Conservation (phyloP, 2,797 vertebrate species). For the Arrhamphus sclerolepis region DNA sequence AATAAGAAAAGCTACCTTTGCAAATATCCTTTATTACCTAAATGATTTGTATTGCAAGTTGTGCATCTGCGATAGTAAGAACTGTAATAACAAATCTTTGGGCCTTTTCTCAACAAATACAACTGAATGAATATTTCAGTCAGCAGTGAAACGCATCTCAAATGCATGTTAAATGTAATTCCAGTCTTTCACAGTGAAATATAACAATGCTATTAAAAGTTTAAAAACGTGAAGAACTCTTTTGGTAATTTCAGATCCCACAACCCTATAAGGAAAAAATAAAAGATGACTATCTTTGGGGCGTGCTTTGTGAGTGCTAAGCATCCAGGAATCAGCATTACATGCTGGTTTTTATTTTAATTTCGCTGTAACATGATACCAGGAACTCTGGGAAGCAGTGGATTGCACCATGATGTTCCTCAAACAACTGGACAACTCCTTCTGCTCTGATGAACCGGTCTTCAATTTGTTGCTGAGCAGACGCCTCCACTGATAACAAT, state of each 20-base stretch:
- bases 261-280: too few relatives aligned
- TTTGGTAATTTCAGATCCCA: too few relatives aligned
- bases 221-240: too few relatives aligned
- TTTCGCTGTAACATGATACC: conserved; percentile 8
- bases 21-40: not conserved
- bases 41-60: not conserved
- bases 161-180: not conserved
- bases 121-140: not conserved
- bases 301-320: not conserved
- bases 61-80: not conserved
- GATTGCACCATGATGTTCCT: conserved; percentile 56
- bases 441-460: conserved; percentile 60
- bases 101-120: not conserved
- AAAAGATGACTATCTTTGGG: not conserved
- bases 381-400: conserved; percentile 57
- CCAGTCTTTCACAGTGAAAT: not conserved
- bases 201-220: not conserved
- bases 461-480: conserved; percentile 78
- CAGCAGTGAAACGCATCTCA: not conserved
- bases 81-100: too few relatives aligned
- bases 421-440: conserved; percentile 54
- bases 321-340: not conserved
- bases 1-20: not conserved
- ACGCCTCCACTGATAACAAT: conserved; percentile 58
- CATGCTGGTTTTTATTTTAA: not conserved